Evolutionary conservation across 2,113 vertebrate species (phyloP), one percentile per base, ranked within the genome.

Genomic region (Semnornis frantzii): DNA sequence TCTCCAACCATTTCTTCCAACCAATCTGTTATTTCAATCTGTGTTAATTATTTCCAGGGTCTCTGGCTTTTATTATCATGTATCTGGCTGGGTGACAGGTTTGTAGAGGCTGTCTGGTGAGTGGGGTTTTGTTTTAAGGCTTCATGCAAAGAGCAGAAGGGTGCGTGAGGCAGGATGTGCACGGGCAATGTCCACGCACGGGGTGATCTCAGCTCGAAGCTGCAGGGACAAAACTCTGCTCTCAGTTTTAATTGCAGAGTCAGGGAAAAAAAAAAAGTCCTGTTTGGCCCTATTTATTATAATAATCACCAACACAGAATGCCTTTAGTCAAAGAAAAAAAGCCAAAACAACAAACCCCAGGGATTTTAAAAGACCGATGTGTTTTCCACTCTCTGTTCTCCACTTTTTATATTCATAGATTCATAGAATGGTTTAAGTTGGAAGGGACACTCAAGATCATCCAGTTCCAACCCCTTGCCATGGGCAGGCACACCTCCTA

Each of bases 11-110:
- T 59, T 90, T 88, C 85, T 97, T 94, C 93, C 93, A 97, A 91
- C 76, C 87, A 88, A 92, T 95, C 90, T 96, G 95, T 96, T 95
- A 93, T 91, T 96, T 95, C 92, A 95, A 95, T 95, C 96, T 95
- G 87, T 75, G 93, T 94, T 94, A 95, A 97, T 95, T 94, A 95
- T 95, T 96, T 95, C 93, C 94, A 96, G 93, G 95, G 93, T 95
- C 87, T 92, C 95, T 96, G 95, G 94, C 70, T 96, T 93, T 94
- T 94, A 97, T 92, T 95, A 86, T 60, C 73, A 84, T 79, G 59
- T 79, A 85, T 87, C 80, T 96, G 90, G 85, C 92, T 70, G 73
- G 4, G 17, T 76, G 95, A 90, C 77, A 94, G 79, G 72, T 94
- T 68, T 79, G 65, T 73, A 92, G 80, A 84, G 93, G 63, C 50